Evolutionary conservation across 1,140 invertebrate species (phyloP).

Genomic region (Formica selysi): DNA sequence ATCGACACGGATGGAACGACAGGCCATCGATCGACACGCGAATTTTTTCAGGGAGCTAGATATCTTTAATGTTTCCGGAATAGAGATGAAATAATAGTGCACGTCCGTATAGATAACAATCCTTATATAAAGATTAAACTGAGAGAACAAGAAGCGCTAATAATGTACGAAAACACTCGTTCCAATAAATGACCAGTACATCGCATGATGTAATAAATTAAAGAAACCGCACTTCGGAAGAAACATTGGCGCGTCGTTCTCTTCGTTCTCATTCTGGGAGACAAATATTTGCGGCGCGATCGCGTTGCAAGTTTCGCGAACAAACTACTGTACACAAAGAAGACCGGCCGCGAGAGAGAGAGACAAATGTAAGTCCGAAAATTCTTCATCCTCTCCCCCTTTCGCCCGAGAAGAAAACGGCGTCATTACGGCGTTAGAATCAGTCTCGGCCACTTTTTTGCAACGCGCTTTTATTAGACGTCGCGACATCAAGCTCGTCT

Average conservation of each 20-base stretch:
- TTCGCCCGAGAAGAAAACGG: conserved; percentile 6
- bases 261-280: conserved; percentile 45
- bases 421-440: conserved; percentile 53
- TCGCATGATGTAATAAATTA: conserved; percentile 38
- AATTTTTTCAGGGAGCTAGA: background rate
- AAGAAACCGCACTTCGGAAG: conserved; percentile 4
- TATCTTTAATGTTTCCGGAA: background rate
- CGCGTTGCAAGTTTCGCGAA: conserved; percentile 38
- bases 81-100: background rate
- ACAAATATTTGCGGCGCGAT: conserved; percentile 55
- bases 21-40: background rate
- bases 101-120: no score
- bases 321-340: conserved; percentile 14
- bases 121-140: conserved; percentile 1
- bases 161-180: conserved; percentile 1
- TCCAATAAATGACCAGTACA: background rate
- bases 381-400: background rate
- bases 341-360: conserved; percentile 23
- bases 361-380: conserved; percentile 43
- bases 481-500: conserved; percentile 59
- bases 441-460: conserved; percentile 49
- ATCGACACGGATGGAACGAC: background rate
- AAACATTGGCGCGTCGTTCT: conserved; percentile 46
- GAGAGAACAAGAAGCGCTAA: background rate
- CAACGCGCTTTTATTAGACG: conserved; percentile 54